Base-by-base conservation (phyloP, 2,888 invertebrate genomes). In the Drosophila pseudotakahashii region DNA sequence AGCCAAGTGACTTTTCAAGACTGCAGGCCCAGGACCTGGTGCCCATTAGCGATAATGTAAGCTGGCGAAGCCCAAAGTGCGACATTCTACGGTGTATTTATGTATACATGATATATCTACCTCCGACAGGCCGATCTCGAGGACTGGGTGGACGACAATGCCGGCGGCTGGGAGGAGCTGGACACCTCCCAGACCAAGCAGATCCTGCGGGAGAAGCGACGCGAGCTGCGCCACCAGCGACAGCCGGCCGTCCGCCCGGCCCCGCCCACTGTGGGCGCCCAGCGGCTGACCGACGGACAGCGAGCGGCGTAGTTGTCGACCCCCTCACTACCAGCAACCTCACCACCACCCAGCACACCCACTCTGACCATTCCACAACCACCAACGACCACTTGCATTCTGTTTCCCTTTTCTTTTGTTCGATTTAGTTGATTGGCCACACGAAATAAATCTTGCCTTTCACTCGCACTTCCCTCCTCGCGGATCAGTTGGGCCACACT, bases 81-180 rank as follows among this genome's bases (percentile, higher is more conserved):
- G 19, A 19, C 19, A 19, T 19, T 19, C 19, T 19, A 3, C 19
- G 2, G 19, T 19, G 19, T 3, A 19, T 19, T 26, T 26, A 6
- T 26, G 6, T 26, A 26, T 26, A 26, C 7, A 7, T 30, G 7
- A 13, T 47, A 13, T n/a, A 63, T 68, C 64, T 9, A 2, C 54
- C 2, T 48, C 19, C 6, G 19, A 13, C 58, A 93, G 93, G 92
- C 92, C 48, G 94, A 94, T 74, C 89, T 94, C 14, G 93, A 92
- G 77, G 93, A 93, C 73, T 94, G 94, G 94, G 92, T 92, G 63
- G 94, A 94, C 53, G 93, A 93, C 71, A 89, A 91, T 70, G 71
- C 84, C 7, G 91, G 91, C n/a, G 93, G 93, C 34, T 94, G 94
- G 94, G 94, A 93, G 72, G 93, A 93, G 76, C 79, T 91, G 64